Base-by-base conservation (phyloP, 2,113 vertebrate genomes). In the cat (Felis catus) region DNA sequence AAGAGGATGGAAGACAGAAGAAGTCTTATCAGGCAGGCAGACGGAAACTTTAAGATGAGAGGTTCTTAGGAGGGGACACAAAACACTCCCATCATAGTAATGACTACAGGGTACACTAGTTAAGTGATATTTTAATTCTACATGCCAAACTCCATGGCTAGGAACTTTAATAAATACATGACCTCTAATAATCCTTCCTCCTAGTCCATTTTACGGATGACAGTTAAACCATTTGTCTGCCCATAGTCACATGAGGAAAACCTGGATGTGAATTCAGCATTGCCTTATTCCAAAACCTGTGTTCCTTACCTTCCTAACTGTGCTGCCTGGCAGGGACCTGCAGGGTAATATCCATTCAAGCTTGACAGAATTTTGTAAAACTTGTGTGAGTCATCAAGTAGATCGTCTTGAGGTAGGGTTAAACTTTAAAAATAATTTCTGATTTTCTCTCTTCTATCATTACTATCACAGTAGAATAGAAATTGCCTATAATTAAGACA, bases 381-480 rank as follows among this genome's bases (percentile, higher is more conserved):
- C 89, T 41, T 63, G 66, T 70, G 5, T 45, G 31, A 18, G 27
- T 33, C 81, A 90, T 21, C 19, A 94, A 36, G 15, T 39, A 84
- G 39, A 66, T 8, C 86, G 41, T 84, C 58, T 78, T 74, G 21
- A 88, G n/a, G 66, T 18, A 21, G 83, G 83, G 31, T 48, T 58
- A 85, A 93, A 80, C 66, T 74, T 61, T 12, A 95, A 91, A 97
- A 82, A 51, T 93, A 39, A 63, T 68, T 73, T 76, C 13, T 79
- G 5, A 31, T 63, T 58, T 80, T 79, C 66, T 36, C 29, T 73
- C 48, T 66, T 71, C 19, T 61, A 36, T 55, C 48, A 53, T 82
- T 91, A 51, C 53, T 76, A 81, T 58, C n/a, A 61, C 18, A 63
- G 63, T 63, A 29, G 21, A 65, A 13, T 63, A 87, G 19, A 93